Evolutionary conservation across 2,888 invertebrate genomes (phyloP), one percentile per base, ranked within the genome.

Genomic region (Pherbina coryleti): DNA sequence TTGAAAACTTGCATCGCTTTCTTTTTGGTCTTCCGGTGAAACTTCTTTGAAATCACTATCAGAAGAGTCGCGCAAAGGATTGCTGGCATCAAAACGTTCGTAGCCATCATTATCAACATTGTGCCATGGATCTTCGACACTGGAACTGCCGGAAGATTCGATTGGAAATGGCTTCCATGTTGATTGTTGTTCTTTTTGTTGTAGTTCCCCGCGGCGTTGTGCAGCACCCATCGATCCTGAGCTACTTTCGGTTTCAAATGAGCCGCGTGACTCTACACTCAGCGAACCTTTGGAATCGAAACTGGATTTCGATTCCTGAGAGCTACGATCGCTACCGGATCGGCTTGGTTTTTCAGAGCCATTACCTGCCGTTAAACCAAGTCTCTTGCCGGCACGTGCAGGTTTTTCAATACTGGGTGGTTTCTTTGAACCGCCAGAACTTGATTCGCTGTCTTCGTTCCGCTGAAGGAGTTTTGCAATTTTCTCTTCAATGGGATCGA

Each of bases 161-260:
- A 96, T 92, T 28, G 95, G 94, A 86, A 96, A 96, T 3, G 95
- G 94, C 84, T 94, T 93, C 95, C 95, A 95, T 0, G 95, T 95
- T 4, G 95, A 93, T 86, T 94, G 95, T 75, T 94, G 90, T 86
- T 95, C 95, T 86, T 93, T 91, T 69, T 91, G 90, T 3, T 89
- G 90, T 37, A 91, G 87, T 80, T 90, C 93, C 1, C 93, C 93
- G 3, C 93, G 92, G 49, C 94, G 90, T 82, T 92, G 93, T 22
- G 93, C 94, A 77, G 93, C 92, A n/a, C 94, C 94, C 78, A 94
- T 89, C 73, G 94, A 94, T 0, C 94, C 94, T 3, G 94, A 94
- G 81, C 94, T 94, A 31, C 94, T 94, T 88, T 94, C 94, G 0
- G 94, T 94, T 90, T 94, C 94, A 82, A 94, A 91, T 0, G 94